These are phyloP conservation scores for Yoshiicerus persimilis DNA, from an alignment of 1,140 invertebrate species.

Conservation along the genomic window DNA sequence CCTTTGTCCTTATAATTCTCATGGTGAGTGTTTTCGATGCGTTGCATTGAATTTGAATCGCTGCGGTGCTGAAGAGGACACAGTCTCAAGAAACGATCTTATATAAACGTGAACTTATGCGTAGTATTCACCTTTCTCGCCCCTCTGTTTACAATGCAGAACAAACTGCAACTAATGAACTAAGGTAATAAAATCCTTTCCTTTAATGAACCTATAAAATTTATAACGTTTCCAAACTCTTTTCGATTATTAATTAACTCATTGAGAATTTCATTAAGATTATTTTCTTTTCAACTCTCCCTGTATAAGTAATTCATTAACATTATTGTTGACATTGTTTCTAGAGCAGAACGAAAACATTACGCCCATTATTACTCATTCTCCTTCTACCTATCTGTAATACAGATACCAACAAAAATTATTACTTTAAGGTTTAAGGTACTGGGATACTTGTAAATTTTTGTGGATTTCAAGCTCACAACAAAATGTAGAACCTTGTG, in stretches of 20 bases:
- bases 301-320: neutral
- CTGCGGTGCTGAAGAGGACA: neutral
- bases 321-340: neutral
- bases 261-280: neutral
- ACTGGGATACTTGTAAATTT: neutral
- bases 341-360: neutral
- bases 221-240: neutral
- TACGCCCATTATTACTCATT: neutral
- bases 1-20: neutral
- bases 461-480: too few relatives aligned
- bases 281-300: neutral
- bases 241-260: neutral
- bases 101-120: neutral
- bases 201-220: neutral
- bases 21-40: neutral
- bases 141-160: neutral
- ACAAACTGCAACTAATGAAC: neutral
- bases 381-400: too few relatives aligned
- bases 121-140: neutral
- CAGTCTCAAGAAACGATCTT: neutral
- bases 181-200: neutral
- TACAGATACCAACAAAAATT: too few relatives aligned
- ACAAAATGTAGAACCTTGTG: too few relatives aligned
- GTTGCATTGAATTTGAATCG: neutral
- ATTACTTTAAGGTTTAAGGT: neutral